Evolutionary conservation across 2,888 invertebrate genomes (phyloP), one percentile per base, ranked within the genome.

Genomic region (Sclerodermus sp.): DNA sequence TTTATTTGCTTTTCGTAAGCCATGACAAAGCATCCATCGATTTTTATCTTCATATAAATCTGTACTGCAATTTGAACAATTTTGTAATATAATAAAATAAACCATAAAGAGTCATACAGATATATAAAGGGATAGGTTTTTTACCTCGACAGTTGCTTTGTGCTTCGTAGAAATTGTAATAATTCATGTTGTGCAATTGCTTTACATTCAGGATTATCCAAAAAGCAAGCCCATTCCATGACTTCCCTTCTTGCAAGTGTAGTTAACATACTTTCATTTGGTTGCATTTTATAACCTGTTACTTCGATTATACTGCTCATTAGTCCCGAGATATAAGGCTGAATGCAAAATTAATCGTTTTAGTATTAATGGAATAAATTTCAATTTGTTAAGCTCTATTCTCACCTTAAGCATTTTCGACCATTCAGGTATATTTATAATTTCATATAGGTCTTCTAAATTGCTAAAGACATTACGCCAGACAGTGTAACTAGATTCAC

Each of bases 401-500:
- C n/a, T n/a, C n/a, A 53, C 63, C 55, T 55, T 55, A 42, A 57
- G 55, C 13, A 41, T 36, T 6, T 86, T 86, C 69, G 85, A 87
- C 37, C 83, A 80, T 0, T 84, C 77, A 0, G 83, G 82, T 16
- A 87, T 82, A 23, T 23, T 23, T 51, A 63, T 45, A 68, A 67
- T 63, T 31, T 79, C 53, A 55, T 79, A 73, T 1, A 74, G 60
- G 2, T 77, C 79, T 49, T 72, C 70, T 50, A 79, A 79, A 15
- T 83, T 82, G 47, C 73, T 71, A 8, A 85, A 77, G 8, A 86
- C 87, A 1, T 85, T 79, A 16, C 79, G 74, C 90, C 90, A 90
- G 0, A 89, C 87, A 12, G 86, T 80, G 53, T 86, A 85, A 39
- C 85, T 83, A 31, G 81, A 79, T 73, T 87, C 87, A n/a, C 81